Conservation (phyloP, 2,888 invertebrate genomes). For the Crepidodera aurea region DNA sequence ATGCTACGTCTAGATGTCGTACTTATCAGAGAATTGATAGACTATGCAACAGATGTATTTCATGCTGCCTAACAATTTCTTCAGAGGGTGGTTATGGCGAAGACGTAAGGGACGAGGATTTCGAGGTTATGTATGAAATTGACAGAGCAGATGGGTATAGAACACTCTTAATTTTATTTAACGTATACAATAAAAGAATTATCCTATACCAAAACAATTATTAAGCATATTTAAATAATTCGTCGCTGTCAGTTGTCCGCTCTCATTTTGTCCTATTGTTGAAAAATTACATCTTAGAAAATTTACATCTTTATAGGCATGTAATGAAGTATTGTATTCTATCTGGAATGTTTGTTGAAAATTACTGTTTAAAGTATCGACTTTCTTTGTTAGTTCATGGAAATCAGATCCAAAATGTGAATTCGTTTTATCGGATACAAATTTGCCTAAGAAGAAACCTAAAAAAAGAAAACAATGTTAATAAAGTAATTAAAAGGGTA, state of each 20-base stretch:
- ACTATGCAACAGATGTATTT: too few relatives aligned
- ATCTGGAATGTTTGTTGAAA: conserved; percentile 42
- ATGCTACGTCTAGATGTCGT: too few relatives aligned
- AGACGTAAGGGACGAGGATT: too few relatives aligned
- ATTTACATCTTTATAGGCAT: conserved; percentile 15
- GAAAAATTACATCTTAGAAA: conserved; percentile 41
- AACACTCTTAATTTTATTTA: too few relatives aligned
- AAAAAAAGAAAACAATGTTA: conserved; percentile 40
- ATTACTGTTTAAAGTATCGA: conserved; percentile 39
- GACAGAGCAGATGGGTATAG: too few relatives aligned
- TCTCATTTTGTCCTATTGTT: conserved; percentile 34
- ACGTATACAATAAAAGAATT: too few relatives aligned
- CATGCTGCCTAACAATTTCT: too few relatives aligned
- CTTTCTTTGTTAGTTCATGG: conserved; percentile 49
- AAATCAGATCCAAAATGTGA: conserved; percentile 52
- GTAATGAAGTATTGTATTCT: conserved; percentile 19
- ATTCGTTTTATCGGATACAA: conserved; percentile 58
- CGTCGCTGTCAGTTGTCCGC: conserved; percentile 27
- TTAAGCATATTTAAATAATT: conserved; percentile 41
- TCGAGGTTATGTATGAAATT: too few relatives aligned
- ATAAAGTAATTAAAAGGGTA: too few relatives aligned
- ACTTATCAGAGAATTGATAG: too few relatives aligned
- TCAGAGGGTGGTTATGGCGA: too few relatives aligned
- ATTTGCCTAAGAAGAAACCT: conserved; percentile 63
- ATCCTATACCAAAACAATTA: conserved; percentile 38